Percentiles rank a stretch among this genome's conserved stretches.
These are phyloP conservation scores for Gulo gulo DNA, from an alignment of 2,113 vertebrate genomes.

Conservation along the genomic window DNA sequence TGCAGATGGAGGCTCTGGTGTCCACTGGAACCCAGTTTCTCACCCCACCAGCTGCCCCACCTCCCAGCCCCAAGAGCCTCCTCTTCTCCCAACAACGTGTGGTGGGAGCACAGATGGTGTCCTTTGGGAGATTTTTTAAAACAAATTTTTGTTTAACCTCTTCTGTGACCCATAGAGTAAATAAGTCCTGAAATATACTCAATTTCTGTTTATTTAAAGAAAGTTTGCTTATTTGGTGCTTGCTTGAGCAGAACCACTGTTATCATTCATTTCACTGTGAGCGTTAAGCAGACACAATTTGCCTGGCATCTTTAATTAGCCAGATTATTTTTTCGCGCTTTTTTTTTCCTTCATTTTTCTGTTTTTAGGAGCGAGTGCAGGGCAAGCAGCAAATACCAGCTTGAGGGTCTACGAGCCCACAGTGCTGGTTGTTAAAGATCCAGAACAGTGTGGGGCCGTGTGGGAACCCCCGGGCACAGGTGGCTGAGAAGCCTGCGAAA, in stretches of 20 bases:
- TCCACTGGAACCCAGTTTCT: slow-evolving; percentile 34
- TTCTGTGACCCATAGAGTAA: slow-evolving; percentile 82
- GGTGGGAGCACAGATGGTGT: not conserved
- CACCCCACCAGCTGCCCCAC: not conserved
- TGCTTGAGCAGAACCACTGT: slow-evolving; percentile 77
- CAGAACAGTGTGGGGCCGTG: not conserved
- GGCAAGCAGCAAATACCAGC: slow-evolving; percentile 68
- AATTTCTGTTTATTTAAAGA: slow-evolving; percentile 85
- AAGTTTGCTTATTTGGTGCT: slow-evolving; percentile 81
- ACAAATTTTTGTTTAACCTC: slow-evolving; percentile 85
- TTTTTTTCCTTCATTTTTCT: not conserved
- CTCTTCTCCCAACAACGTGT: not conserved
- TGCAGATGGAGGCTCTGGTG: not conserved
- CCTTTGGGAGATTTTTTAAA: slow-evolving; percentile 70
- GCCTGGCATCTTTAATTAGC: slow-evolving; percentile 66
- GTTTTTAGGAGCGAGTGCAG: not conserved
- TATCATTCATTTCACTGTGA: slow-evolving; percentile 69
- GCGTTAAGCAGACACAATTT: slow-evolving; percentile 66
- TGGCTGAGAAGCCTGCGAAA: not conserved
- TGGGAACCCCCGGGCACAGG: not conserved
- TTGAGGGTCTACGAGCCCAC: slow-evolving; percentile 62
- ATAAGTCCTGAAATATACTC: slow-evolving; percentile 76
- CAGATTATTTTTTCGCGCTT: slow-evolving; percentile 66
- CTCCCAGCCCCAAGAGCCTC: not conserved
- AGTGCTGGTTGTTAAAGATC: slow-evolving; percentile 75